Evolutionary conservation across 2,888 invertebrate species (phyloP).

Genomic region (Oscheius myriophilus): DNA sequence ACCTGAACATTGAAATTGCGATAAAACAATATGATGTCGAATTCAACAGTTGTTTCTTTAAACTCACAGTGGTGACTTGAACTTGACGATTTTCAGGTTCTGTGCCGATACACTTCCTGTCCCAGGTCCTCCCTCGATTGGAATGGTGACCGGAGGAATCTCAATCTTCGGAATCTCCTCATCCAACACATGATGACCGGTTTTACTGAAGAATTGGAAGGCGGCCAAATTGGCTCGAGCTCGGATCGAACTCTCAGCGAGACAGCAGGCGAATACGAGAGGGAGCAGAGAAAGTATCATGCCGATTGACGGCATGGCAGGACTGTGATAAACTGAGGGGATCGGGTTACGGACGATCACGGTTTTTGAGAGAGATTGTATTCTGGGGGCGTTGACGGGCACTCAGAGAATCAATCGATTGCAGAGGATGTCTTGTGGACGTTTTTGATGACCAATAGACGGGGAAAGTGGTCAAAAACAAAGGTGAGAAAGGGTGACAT

Average conservation of each 20-base stretch:
- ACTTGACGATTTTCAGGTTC: slow-evolving; percentile 55
- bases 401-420: no score
- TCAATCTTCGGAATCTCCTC: slow-evolving; percentile 62
- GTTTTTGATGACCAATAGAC: no score
- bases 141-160: slow-evolving; percentile 57
- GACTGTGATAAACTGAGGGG: no score
- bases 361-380: no score
- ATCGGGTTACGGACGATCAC: no score
- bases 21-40: background rate
- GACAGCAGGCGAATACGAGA: background rate
- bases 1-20: slow-evolving; percentile 34
- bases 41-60: background rate
- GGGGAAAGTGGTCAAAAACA: no score
- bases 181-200: slow-evolving; percentile 52
- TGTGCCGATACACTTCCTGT: slow-evolving; percentile 51
- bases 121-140: slow-evolving; percentile 57
- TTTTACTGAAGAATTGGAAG: slow-evolving; percentile 50
- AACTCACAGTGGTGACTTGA: slow-evolving; percentile 52
- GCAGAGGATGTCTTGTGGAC: no score
- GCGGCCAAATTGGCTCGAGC: slow-evolving; percentile 21
- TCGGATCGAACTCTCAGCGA: slow-evolving; percentile 13
- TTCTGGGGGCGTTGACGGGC: no score
- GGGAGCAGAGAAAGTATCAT: no score
- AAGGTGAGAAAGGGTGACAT: no score
- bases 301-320: no score